Percentiles rank a stretch among this genome's conserved stretches.
These are phyloP conservation scores for Drosophila subsilvestris DNA, from an alignment of 2,888 invertebrate species.

Conservation along the genomic window DNA sequence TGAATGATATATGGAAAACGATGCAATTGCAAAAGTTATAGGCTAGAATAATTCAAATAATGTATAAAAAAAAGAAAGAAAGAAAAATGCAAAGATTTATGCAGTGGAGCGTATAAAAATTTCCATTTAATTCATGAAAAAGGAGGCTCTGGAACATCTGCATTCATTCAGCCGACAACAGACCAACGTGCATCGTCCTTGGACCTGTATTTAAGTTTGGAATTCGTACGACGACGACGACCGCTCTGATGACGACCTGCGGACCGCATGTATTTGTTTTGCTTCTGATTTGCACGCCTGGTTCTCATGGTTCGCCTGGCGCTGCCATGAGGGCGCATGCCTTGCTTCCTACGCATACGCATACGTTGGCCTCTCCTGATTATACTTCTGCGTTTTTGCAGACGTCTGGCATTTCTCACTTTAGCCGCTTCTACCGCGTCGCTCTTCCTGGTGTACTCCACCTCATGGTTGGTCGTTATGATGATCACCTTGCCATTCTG, in stretches of 20 bases:
- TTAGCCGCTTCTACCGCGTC: not conserved
- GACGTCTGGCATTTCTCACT: not conserved
- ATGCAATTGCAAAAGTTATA: constrained; percentile 29
- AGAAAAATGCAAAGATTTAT: not conserved
- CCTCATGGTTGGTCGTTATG: constrained; percentile 38
- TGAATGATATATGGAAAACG: constrained; percentile 47
- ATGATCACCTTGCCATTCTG: constrained; percentile 1
- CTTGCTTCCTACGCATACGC: too few species aligned
- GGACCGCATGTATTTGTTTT: too few species aligned
- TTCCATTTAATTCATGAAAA: not conserved
- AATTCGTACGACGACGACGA: not conserved
- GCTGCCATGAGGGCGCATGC: too few species aligned
- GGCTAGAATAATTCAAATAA: not conserved
- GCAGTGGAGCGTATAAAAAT: not conserved
- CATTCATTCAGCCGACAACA: not conserved
- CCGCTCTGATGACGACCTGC: too few species aligned
- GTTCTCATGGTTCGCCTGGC: too few species aligned
- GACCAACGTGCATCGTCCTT: not conserved
- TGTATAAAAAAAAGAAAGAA: not conserved
- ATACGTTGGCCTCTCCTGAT: not conserved
- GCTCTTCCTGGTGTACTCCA: constrained; percentile 2
- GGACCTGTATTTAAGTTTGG: not conserved
- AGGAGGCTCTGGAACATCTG: not conserved
- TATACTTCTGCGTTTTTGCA: not conserved
- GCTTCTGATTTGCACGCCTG: too few species aligned